A percentile compares a stretch with the other conserved stretches of the same genome.
These are phyloP conservation scores for Trissolcus japonicus DNA, from an alignment of 2,888 invertebrate species.

Conservation along the genomic window DNA sequence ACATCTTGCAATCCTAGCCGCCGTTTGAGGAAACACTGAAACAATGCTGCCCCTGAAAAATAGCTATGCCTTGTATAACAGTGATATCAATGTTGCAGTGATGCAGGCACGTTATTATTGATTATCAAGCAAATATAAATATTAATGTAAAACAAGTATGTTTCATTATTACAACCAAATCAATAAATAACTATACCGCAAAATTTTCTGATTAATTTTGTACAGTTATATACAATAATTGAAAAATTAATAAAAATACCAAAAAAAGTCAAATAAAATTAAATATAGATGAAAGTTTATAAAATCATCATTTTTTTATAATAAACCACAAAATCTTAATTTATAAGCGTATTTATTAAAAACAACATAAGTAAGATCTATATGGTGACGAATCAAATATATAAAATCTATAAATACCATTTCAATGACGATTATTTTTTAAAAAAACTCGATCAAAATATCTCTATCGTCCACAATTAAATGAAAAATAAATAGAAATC, in stretches of 20 bases:
- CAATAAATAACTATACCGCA: no score
- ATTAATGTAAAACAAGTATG: not conserved
- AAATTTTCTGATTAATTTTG: no score
- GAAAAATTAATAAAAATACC: no score
- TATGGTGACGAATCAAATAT: no score
- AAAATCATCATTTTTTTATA: no score
- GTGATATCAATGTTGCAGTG: constrained; percentile 23
- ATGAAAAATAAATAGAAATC: constrained; percentile 23
- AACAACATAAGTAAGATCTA: no score
- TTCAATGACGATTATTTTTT: constrained; percentile 6
- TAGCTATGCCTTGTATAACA: constrained; percentile 17
- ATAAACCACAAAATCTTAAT: no score
- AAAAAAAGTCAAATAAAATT: no score
- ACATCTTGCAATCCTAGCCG: not conserved
- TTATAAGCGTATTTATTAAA: no score
- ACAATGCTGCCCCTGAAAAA: constrained; percentile 29
- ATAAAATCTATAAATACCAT: constrained; percentile 19
- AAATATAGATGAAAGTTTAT: no score
- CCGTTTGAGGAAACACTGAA: constrained; percentile 15
- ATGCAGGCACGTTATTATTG: constrained; percentile 17
- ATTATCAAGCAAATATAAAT: constrained; percentile 8
- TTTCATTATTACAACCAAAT: not conserved
- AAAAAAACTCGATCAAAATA: constrained; percentile 11
- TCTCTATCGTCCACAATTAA: constrained; percentile 10
- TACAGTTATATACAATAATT: no score